Base-by-base conservation (phyloP, 2,888 invertebrate genomes). In the Aproaerema taeniolella region DNA sequence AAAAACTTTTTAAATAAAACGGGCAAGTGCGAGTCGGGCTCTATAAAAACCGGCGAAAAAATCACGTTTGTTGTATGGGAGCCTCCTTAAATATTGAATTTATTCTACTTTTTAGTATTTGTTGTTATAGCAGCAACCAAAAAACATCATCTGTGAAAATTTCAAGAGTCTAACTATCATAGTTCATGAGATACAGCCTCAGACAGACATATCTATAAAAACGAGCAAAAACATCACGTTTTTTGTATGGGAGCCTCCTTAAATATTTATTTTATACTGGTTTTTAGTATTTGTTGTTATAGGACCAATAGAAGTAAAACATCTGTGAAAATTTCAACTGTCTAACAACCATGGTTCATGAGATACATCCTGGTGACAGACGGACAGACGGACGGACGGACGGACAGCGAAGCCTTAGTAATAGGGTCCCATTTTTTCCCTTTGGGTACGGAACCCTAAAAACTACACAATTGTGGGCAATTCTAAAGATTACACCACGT, bases 391-490 rank as follows among this genome's bases (percentile, higher is more conserved):
- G 20, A 20, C 20, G 8, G 20, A 20, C 20, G 8, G 20, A 20
- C 20, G 20, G 20, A 20, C 20, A 20, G 20, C 20, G 20, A 20
- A 20, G 20, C 8, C 20, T 20, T 8, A 20, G 20, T 20, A 20
- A 20, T 20, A 20, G 20, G 20, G 20, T 20, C 20, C 20, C 20
- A 8, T 20, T 20, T 20, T 20, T 8, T 6, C 20, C 8, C 20
- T 20, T 20, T 20, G 20, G 20, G 20, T 20, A 20, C 20, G 20
- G 20, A 20, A 20, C 20, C 20, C 20, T 20, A 20, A 20, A 20
- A 20, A 20, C 20, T n/a, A n/a, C 37, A 41, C 34, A 40, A 31
- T 35, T 6, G 25, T 31, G 2, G 14, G 12, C 17, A 15, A n/a
- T n/a, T n/a, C n/a, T n/a, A n/a, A n/a, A n/a, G n/a, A n/a, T n/a